phyloP scores from a whole-genome alignment of 2,113 vertebrate genomes.

The Nematolebias whitei region DNA sequence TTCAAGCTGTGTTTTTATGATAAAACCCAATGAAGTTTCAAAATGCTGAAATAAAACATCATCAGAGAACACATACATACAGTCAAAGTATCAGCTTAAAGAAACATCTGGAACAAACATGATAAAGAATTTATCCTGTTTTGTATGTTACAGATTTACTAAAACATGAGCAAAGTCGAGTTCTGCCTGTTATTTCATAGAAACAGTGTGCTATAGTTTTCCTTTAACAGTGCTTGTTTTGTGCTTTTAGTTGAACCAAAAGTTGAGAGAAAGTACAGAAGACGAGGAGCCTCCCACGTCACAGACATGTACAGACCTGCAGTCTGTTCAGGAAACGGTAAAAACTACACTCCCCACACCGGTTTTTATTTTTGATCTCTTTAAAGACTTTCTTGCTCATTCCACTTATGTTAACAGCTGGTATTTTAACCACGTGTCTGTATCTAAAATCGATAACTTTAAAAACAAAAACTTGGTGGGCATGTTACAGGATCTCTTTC shows the following conservation, averaged over 20 bases:
- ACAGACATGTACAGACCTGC: conserved; percentile 75
- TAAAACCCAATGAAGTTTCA: background rate
- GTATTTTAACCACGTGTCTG: background rate
- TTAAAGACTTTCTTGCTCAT: background rate
- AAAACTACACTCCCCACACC: background rate
- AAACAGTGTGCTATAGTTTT: background rate
- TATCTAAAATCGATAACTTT: background rate
- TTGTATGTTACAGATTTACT: no score
- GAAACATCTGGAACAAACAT: no score
- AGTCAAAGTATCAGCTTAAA: no score
- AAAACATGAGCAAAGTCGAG: no score
- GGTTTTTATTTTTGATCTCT: background rate
- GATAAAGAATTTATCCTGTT: no score
- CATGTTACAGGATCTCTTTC: no score
- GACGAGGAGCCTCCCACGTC: conserved; percentile 77
- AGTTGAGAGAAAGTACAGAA: conserved; percentile 83
- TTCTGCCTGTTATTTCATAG: background rate
- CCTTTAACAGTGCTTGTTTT: background rate
- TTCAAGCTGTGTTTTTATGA: no score
- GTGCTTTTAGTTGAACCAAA: conserved; percentile 81
- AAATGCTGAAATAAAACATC: background rate
- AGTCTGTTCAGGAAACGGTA: conserved; percentile 81
- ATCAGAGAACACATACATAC: no score
- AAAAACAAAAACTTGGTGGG: background rate
- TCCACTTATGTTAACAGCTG: background rate